Conservation (phyloP, 1,140 invertebrate species). For the Drosophila athabasca region DNA sequence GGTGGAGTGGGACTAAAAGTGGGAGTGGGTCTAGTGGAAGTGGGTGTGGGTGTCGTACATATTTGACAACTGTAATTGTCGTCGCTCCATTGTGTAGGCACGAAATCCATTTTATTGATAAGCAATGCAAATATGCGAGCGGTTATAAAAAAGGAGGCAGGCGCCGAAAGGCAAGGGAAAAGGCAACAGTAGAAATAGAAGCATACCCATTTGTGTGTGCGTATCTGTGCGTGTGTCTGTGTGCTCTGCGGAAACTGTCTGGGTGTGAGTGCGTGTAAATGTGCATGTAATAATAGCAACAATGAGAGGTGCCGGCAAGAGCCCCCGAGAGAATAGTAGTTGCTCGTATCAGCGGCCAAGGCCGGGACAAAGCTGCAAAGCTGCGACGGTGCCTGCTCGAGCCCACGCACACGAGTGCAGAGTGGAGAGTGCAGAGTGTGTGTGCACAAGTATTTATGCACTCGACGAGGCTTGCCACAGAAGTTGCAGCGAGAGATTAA, state of each 20-base stretch:
- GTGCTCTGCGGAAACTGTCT: background rate
- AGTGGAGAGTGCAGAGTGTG: conserved; percentile 1
- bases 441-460: conserved; percentile 51
- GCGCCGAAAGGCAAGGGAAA: background rate
- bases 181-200: background rate
- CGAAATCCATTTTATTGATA: conserved; percentile 66
- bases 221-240: background rate
- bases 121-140: conserved; percentile 47
- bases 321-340: conserved; percentile 19
- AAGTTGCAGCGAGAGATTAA: conserved; percentile 12
- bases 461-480: conserved; percentile 22
- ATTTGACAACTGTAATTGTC: conserved; percentile 78
- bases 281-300: conserved; percentile 20
- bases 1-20: conserved; percentile 15
- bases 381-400: conserved; percentile 32
- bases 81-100: conserved; percentile 48
- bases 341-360: conserved; percentile 52
- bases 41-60: conserved; percentile 32
- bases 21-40: conserved; percentile 4
- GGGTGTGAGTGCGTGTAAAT: background rate
- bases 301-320: conserved; percentile 11
- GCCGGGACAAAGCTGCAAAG: conserved; percentile 49
- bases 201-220: background rate
- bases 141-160: conserved; percentile 24
- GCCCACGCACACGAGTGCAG: no score